Percentiles rank a stretch among this genome's conserved stretches.
phyloP scores from a whole-genome alignment of 2,888 invertebrate genomes.

The Muschampia plurimacula region DNA sequence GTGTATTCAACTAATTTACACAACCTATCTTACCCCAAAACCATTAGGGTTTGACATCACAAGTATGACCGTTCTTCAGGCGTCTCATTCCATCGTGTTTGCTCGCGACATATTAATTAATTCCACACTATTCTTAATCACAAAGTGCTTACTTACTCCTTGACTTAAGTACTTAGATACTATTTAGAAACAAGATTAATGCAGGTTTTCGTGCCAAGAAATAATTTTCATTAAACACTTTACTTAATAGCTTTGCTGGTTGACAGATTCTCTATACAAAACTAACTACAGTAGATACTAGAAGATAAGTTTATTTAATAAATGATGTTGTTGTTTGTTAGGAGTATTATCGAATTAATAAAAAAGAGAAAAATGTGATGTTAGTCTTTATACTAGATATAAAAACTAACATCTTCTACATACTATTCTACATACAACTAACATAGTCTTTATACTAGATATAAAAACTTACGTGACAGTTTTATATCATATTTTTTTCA shows the following conservation, averaged over 20 bases:
- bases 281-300: not conserved
- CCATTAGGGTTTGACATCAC: not conserved
- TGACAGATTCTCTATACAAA: not conserved
- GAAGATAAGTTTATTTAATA: no score
- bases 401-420: no score
- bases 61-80: constrained; percentile 25
- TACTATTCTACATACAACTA: no score
- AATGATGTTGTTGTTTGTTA: no score
- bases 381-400: no score
- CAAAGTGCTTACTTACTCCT: constrained; percentile 28
- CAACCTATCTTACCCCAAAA: no score
- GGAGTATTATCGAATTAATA: no score
- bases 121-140: constrained; percentile 36
- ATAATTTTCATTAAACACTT: constrained; percentile 1
- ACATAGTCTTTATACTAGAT: no score
- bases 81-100: constrained; percentile 15
- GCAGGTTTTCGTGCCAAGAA: constrained; percentile 22
- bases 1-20: no score
- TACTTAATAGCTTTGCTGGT: not conserved
- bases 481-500: no score
- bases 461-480: no score
- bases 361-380: no score
- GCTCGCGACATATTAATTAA: constrained; percentile 38
- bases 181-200: constrained; percentile 32
- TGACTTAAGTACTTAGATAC: constrained; percentile 14